phyloP scores from a whole-genome alignment of 2,113 vertebrate species.

The Bucco capensis region DNA sequence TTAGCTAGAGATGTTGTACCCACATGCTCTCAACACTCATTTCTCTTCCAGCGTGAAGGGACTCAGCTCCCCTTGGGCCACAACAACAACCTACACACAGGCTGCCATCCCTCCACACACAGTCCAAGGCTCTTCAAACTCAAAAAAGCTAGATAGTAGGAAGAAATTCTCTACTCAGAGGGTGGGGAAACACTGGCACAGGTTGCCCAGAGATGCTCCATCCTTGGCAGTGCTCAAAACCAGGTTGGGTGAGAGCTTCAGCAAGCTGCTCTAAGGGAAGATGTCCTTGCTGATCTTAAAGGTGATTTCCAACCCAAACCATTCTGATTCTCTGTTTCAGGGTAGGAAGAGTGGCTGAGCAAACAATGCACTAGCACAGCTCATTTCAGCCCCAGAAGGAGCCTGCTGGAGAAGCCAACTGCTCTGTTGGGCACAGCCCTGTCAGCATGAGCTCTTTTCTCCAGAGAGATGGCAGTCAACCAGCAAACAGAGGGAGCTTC shows the following conservation, averaged over 20 bases:
- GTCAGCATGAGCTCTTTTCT: rapidly evolving
- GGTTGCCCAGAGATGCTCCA: too few species aligned
- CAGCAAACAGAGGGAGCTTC: not conserved
- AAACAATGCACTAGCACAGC: not conserved
- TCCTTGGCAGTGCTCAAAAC: too few species aligned
- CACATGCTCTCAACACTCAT: rapidly evolving
- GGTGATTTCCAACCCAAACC: too few species aligned
- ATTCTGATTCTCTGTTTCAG: too few species aligned
- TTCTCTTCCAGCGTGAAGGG: rapidly evolving
- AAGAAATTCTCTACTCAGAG: too few species aligned
- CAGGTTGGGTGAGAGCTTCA: too few species aligned
- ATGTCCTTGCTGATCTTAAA: too few species aligned
- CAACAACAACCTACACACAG: rapidly evolving
- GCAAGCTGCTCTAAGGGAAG: too few species aligned
- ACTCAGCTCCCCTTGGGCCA: not conserved
- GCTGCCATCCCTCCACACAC: not conserved
- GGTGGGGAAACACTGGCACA: too few species aligned
- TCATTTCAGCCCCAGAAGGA: not conserved
- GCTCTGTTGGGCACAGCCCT: not conserved
- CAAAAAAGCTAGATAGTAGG: too few species aligned
- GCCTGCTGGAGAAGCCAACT: not conserved
- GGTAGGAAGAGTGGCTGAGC: too few species aligned
- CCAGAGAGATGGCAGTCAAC: not conserved
- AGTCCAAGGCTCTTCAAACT: not conserved
- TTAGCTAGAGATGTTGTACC: not conserved